Conservation (phyloP, 2,888 invertebrate species). For the Cheilosia scutellata region DNA sequence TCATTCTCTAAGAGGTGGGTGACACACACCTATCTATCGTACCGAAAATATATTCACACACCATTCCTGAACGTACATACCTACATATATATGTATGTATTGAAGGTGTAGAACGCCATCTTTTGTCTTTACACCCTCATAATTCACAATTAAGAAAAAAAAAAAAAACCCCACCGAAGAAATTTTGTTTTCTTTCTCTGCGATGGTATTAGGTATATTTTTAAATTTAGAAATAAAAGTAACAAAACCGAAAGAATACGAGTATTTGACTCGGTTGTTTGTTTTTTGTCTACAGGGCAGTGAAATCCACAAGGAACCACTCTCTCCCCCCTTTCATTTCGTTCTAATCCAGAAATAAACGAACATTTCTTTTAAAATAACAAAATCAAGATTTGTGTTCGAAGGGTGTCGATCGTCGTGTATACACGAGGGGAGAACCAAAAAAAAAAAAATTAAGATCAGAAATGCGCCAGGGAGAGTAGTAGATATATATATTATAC, state of each 20-base stretch:
- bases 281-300: conserved; percentile 3
- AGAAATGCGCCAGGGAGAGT: conserved; percentile 7
- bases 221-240: conserved; percentile 55
- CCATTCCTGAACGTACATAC: not conserved
- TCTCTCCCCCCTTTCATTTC: not conserved
- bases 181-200: not conserved
- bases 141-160: conserved; percentile 18
- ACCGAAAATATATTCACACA: conserved; percentile 4
- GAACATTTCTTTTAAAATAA: conserved; percentile 62
- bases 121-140: conserved; percentile 71
- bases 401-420: conserved; percentile 68
- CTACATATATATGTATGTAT: not conserved
- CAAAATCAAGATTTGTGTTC: conserved; percentile 60
- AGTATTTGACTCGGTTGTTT: conserved; percentile 1
- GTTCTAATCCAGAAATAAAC: conserved; percentile 46
- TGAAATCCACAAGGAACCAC: conserved; percentile 27
- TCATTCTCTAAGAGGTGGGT: conserved; percentile 46
- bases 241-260: conserved; percentile 12
- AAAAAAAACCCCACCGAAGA: not conserved
- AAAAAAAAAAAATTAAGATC: not conserved
- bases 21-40: conserved; percentile 39
- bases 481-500: not conserved
- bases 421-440: not conserved
- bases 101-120: conserved; percentile 14
- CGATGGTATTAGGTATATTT: conserved; percentile 36